Conservation (phyloP, 2,888 invertebrate genomes). For the Acronicta aceris region DNA sequence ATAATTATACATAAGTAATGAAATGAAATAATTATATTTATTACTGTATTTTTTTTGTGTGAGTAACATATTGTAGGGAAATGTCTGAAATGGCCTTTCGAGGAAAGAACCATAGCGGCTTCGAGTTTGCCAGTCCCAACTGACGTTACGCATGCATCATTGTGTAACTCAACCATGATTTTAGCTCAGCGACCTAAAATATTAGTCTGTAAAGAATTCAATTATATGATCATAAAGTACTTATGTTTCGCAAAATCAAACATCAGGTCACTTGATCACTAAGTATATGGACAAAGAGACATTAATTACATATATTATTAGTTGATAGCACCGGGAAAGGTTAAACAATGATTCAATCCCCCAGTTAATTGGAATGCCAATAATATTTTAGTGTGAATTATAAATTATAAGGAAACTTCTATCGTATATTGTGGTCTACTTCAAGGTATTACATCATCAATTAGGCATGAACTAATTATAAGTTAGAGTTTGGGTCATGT, state of each 20-base stretch:
- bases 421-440: not conserved
- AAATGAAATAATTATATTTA: too few species aligned
- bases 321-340: constrained; percentile 22
- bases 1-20: too few species aligned
- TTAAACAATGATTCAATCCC: constrained; percentile 38
- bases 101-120: too few species aligned
- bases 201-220: too few species aligned
- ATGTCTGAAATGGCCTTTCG: too few species aligned
- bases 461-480: constrained; percentile 9
- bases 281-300: not conserved
- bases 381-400: constrained; percentile 21
- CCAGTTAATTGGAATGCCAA: constrained; percentile 21
- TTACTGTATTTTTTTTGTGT: too few species aligned
- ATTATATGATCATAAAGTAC: too few species aligned
- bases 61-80: too few species aligned
- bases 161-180: too few species aligned
- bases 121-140: too few species aligned
- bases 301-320: constrained; percentile 29
- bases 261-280: constrained; percentile 21
- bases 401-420: constrained; percentile 11
- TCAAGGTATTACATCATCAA: constrained; percentile 15
- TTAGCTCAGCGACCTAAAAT: too few species aligned
- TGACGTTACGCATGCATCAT: too few species aligned
- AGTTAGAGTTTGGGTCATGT: constrained; percentile 3
- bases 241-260: constrained; percentile 29